Evolutionary conservation across 1,140 invertebrate genomes (phyloP).

Genomic region (Drosophila miranda): DNA sequence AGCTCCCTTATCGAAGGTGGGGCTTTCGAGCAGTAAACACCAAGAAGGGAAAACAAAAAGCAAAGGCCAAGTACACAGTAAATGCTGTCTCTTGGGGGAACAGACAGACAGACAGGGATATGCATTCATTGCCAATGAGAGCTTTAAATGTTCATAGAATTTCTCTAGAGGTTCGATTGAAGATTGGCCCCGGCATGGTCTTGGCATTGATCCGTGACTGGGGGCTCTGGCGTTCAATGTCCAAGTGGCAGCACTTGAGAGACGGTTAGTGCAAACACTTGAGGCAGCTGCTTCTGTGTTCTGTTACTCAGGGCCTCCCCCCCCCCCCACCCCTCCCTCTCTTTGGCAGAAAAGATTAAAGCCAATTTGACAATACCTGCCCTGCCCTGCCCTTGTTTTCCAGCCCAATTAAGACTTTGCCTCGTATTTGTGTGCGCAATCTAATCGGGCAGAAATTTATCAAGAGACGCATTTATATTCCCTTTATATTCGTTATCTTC

Average conservation of each 20-base stretch:
- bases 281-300: constrained; percentile 37
- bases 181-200: too few relatives aligned
- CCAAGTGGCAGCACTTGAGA: constrained; percentile 64
- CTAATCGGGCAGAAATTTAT: constrained; percentile 72
- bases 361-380: constrained; percentile 59
- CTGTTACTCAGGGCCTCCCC: constrained; percentile 24
- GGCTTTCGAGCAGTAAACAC: too few relatives aligned
- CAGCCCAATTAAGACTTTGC: constrained; percentile 72
- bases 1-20: neutral
- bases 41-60: constrained; percentile 3
- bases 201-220: constrained; percentile 2
- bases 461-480: constrained; percentile 51
- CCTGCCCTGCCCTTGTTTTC: constrained; percentile 49
- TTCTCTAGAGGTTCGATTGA: too few relatives aligned
- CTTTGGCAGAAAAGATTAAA: constrained; percentile 46
- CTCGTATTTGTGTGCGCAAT: constrained; percentile 59
- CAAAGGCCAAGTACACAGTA: too few relatives aligned
- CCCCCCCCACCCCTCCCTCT: neutral
- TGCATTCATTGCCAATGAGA: too few relatives aligned
- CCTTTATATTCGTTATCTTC: constrained; percentile 45
- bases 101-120: neutral
- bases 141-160: neutral
- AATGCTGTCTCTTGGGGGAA: too few relatives aligned
- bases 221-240: constrained; percentile 54
- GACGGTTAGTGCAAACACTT: constrained; percentile 53